Evolutionary conservation across 2,113 vertebrate genomes (phyloP), one percentile per base, ranked within the genome.

Genomic region (Crypturellus undulatus): DNA sequence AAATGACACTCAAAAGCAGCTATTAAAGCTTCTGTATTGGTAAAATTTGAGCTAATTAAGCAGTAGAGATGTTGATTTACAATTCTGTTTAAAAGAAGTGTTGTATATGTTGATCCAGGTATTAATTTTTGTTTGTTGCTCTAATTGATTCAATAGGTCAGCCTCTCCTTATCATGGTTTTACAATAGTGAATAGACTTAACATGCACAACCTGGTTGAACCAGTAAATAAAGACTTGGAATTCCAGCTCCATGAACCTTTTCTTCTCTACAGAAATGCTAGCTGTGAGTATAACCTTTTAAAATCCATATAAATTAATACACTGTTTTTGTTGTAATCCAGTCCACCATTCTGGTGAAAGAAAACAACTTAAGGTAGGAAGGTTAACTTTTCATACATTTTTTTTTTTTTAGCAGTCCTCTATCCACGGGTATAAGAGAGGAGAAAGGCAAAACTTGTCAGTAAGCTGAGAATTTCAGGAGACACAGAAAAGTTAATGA

Each of bases 181-280:
- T 96, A 99, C 99, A 1, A 99, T 99, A 93, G 99, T 99, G 98
- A 99, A 99, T 97, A 98, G 99, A 84, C 97, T 99, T 75, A 99
- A 98, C 92, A 98, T 99, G 90, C 98, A 99, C 87, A 99, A 99
- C 92, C 96, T 99, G 40, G 99, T 99, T 95, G 99, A 99, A 93
- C 99, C 99, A 9, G 99, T 99, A 92, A 99, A 99, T 97, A 99
- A 99, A 97, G 99, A 99, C 93, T 94, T 99, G 92, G 99, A 99
- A 93, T 99, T 99, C 97, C 99, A 99, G 94, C 98, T 99, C 51
- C 99, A 99, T 56, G 99, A 99, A 92, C 99, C 99, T 9, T 99
- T 99, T 96, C 98, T 99, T 91, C 99, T 99, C 36, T 99, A 99
- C 96, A 98, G 99, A 96, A 99, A 99, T 89, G 98, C 99, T 92